A percentile compares a stretch with the other conserved stretches of the same genome.
Evolutionary conservation across 2,797 vertebrate species (phyloP).

Genomic region (Sebastiscus albofasciatus): DNA sequence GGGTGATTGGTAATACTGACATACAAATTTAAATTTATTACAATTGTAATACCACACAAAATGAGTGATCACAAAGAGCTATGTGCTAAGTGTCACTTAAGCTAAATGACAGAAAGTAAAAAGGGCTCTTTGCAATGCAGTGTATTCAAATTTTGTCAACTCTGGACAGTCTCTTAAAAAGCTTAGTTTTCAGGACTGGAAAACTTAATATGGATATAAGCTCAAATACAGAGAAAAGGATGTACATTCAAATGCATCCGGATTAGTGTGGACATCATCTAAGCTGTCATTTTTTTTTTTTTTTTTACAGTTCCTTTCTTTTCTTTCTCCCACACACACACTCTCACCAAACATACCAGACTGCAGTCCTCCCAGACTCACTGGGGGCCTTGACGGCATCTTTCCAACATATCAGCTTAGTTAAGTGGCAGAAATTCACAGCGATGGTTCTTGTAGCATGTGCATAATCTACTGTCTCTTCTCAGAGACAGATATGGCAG

Average conservation of each 20-base stretch:
- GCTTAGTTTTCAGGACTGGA: not conserved
- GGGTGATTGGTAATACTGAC: not conserved
- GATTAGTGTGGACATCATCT: constrained; percentile 30
- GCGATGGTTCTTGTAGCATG: constrained; percentile 9
- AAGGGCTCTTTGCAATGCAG: not conserved
- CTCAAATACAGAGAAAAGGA: not conserved
- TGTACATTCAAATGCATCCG: constrained; percentile 1
- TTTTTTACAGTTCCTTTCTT: not conserved
- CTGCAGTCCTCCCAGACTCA: constrained; percentile 13
- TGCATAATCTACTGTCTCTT: constrained; percentile 45
- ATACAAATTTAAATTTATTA: not conserved
- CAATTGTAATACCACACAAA: not conserved
- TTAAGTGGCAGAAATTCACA: constrained; percentile 53
- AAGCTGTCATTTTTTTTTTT: not conserved
- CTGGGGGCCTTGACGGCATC: constrained; percentile 22
- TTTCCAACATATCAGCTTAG: constrained; percentile 39
- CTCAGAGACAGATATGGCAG: constrained; percentile 31
- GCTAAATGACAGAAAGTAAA: not conserved
- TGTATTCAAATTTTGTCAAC: not conserved
- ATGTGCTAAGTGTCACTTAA: too few species aligned
- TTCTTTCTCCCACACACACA: not conserved
- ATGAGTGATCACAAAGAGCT: not conserved
- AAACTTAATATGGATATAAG: constrained; percentile 4
- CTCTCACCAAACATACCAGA: not conserved
- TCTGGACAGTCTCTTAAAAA: not conserved